Base-by-base conservation (phyloP, 1,140 invertebrate genomes). In the Pseudomyrmex concolor region DNA sequence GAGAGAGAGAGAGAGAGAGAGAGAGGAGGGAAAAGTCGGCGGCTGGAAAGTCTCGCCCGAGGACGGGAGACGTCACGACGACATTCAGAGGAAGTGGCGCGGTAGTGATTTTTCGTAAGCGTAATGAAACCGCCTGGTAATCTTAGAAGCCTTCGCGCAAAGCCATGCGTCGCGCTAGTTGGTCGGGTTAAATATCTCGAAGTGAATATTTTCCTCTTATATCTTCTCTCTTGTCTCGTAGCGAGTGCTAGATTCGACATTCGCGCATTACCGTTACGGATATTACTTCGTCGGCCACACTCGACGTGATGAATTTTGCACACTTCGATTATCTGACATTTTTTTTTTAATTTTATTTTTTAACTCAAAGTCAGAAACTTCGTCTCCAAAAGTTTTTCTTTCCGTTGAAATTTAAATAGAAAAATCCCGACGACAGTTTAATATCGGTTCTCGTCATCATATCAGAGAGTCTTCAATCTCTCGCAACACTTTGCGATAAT, bases 121-220 rank as follows among this genome's bases (percentile, higher is more conserved):
- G 88, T 92, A 91, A 92, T 91, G 90, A 90, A 91, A 91, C 88
- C 89, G 87, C 84, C 85, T 88, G 87, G 92, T 93, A 93, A 93
- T 92, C 89, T 92, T 93, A 92, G 91, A 92, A 92, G 87, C 82
- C 81, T 84, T 83, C 89, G 89, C 90, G 86, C 74, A 83, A 63
- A n/a, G n/a, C 72, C 87, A n/a, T n/a, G 92, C 83, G 85, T 86
- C 74, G 87, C 83, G 84, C 84, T 85, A 90, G 86, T 89, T 76
- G 85, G 89, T 82, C 86, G 88, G 90, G 88, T 93, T 92, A 93
- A 93, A 93, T 92, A 85, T 92, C 90, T 89, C 89, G 91, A 93
- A 93, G 93, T 93, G 89, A 88, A 93, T 93, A 92, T 92, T 87
- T 34, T 7, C 34, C 5, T 34, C 34, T 4, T 34, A 5, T 34